These are phyloP conservation scores for Drosophila baimaii DNA, from an alignment of 1,140 invertebrate genomes.

Conservation along the genomic window DNA sequence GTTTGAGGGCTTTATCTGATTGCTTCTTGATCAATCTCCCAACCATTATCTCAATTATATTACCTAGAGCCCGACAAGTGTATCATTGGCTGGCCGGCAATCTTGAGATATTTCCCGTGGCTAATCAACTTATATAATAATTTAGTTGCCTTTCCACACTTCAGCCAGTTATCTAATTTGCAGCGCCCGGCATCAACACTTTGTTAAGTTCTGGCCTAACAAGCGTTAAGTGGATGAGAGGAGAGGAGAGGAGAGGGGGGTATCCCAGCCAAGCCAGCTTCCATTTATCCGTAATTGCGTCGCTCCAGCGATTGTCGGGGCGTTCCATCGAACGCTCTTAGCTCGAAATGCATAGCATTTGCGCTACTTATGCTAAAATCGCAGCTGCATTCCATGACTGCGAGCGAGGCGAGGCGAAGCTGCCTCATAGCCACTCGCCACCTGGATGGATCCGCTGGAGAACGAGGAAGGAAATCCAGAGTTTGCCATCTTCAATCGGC, in stretches of 20 bases:
- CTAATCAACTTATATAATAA: constrained; percentile 38
- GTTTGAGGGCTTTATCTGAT: background rate
- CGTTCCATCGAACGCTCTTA: constrained; percentile 34
- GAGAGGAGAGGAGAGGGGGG: too few relatives aligned
- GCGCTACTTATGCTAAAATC: constrained; percentile 72
- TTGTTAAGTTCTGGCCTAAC: constrained; percentile 34
- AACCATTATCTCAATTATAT: constrained; percentile 18
- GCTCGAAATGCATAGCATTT: constrained; percentile 72
- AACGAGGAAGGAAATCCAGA: constrained; percentile 7
- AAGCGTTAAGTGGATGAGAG: constrained; percentile 49
- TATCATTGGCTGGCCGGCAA: constrained; percentile 12
- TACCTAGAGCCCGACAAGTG: constrained; percentile 13
- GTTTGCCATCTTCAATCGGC: constrained; percentile 53
- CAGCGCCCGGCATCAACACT: constrained; percentile 44
- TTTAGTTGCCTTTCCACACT: constrained; percentile 46
- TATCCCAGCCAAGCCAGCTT: constrained; percentile 18
- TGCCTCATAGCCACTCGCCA: constrained; percentile 4
- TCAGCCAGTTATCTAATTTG: constrained; percentile 39
- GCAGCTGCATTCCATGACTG: constrained; percentile 52
- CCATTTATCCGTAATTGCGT: constrained; percentile 72
- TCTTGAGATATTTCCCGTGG: constrained; percentile 29
- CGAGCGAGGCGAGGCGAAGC: constrained; percentile 1
- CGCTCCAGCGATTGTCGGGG: constrained; percentile 48
- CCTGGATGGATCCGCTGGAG: constrained; percentile 10
- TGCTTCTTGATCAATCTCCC: background rate